Evolutionary conservation across 2,113 vertebrate genomes (phyloP).

Genomic region (Atractosteus spatula): DNA sequence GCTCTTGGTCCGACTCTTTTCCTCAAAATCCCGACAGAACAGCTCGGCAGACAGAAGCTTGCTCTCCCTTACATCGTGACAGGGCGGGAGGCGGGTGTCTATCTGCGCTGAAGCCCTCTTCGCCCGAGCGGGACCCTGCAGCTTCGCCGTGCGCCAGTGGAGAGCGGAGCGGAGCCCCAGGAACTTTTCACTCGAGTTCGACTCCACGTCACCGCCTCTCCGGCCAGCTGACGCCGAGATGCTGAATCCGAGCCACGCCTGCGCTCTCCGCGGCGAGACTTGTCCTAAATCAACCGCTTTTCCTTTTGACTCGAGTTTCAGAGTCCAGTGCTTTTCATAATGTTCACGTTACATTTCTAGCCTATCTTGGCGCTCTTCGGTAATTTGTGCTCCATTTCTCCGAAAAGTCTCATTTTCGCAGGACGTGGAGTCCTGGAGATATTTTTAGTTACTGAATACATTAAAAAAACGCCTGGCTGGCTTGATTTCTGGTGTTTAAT

Average conservation of each 20-base stretch:
- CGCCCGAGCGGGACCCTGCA: not conserved
- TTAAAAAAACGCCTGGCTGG: no score
- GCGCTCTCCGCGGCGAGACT: conserved; percentile 26
- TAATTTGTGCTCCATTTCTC: no score
- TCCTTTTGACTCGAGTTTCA: not conserved
- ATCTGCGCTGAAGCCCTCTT: not conserved
- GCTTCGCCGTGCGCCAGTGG: not conserved
- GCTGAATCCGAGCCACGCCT: not conserved
- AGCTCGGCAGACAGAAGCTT: conserved; percentile 30
- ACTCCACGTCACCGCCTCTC: conserved; percentile 40
- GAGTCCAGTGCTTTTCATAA: no score
- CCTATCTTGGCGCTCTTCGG: no score
- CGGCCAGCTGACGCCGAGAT: conserved; percentile 5
- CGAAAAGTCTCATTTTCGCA: no score
- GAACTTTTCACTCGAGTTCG: conserved; percentile 28
- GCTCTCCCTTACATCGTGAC: conserved; percentile 48
- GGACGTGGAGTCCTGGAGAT: no score
- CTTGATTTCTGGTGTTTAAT: no score
- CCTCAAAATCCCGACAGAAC: conserved; percentile 38
- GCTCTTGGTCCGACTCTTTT: conserved; percentile 41
- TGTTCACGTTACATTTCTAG: no score
- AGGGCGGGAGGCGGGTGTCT: no score
- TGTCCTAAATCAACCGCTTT: not conserved
- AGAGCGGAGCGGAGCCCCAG: not conserved
- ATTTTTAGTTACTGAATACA: no score